Evolutionary conservation across 1,140 invertebrate species (phyloP), one percentile per base, ranked within the genome.

Genomic region (Drosophila kanapiae): DNA sequence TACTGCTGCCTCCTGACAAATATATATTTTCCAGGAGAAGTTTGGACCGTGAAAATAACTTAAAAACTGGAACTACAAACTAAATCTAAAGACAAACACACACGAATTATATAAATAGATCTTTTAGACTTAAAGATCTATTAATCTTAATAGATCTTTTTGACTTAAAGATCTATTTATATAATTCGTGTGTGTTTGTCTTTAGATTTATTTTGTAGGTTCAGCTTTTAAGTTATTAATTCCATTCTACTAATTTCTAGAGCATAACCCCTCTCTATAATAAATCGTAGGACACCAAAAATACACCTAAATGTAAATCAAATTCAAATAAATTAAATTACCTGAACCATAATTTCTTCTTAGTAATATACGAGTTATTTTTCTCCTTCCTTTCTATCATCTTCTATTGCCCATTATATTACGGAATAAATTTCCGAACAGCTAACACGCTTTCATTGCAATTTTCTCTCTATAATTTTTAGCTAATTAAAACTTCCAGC

Each of bases 401-500:
- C 18, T 49, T 13, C 14, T 27, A n/a, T 37, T 54, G 13, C 14
- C 13, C 10, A 37, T 54, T 14, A 23, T 54, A 54, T 38, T 54
- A 23, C 33, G 53, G 13, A 37, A 54, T 54, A 27, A 38, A 54
- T 54, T 54, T 38, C 18, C 13, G 18, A 23, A 7, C 51, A 51
- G 33, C 51, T 14, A 54, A 54, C 35, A 54, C 33, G 35, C 53
- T 54, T 54, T 54, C 53, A 23, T 38, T 38, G 23, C 53, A n/a
- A 23, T 38, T 54, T 38, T 38, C 53, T 9, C 18, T 54, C 4
- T n/a, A 27, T 54, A 14, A 23, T 38, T 38, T 38, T 23, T n/a
- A n/a, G 18, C 53, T 54, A 54, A 54, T 54, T 54, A 54, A 54
- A 37, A 3, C 5, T 54, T 9, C 7, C 31, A 35, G n/a, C 33